Base-by-base conservation (phyloP, 2,888 invertebrate species). In the Phoronis australis region DNA sequence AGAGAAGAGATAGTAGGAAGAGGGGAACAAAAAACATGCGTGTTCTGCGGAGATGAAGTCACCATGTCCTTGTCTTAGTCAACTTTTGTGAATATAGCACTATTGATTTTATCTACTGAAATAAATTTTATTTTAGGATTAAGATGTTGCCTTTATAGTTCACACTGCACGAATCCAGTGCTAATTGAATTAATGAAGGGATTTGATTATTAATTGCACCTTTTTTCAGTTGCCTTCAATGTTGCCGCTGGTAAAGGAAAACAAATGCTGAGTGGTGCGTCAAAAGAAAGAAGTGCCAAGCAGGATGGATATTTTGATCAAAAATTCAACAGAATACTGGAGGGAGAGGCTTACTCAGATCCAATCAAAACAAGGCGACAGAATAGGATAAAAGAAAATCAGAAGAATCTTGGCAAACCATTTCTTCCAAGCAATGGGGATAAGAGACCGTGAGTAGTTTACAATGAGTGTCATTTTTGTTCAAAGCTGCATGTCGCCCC, bases 221-320 rank as follows among this genome's bases (percentile, higher is more conserved):
- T n/a, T 42, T 45, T 54, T 61, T 9, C 61, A 75, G 72, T 65
- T 51, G 47, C 57, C 18, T 76, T 76, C 57, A 75, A 75, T 63
- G 66, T 64, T 50, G 50, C 69, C 37, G 69, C 75, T 26, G 55
- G 62, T 20, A 77, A 77, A 57, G 74, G 73, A 6, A 75, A 71
- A 55, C 76, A 77, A 57, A 64, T 77, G 58, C 50, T 76, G 6
- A 69, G 73, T 35, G 73, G 71, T 18, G 72, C 73, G 3, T 53
- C 51, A 24, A 78, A 78, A 60, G 50, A 57, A 4, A 66, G 63
- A 53, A 67, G 69, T 37, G 72, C 73, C 21, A 54, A 60, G 26
- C 73, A 73, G 52, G 57, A 60, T 49, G 77, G 77, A 1, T 78
- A 76, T 57, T 77, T 78, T 57, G 55, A 54, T 21, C 69, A 69